Conservation (phyloP, 2,888 invertebrate genomes). For the Coleophora flavipennella region DNA sequence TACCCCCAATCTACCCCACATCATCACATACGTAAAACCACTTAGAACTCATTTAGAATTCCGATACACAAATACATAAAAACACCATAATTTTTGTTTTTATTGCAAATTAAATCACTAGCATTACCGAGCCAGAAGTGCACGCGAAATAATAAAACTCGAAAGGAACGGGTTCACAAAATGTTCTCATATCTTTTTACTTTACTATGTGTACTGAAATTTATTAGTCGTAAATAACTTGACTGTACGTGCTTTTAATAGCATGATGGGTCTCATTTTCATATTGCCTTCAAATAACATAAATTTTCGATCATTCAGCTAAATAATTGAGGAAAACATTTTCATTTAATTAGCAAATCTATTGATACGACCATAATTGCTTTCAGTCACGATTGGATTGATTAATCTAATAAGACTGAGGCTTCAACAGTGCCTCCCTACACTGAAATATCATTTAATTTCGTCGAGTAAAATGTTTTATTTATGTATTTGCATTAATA, state of each 20-base stretch:
- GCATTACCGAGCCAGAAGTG: constrained; percentile 37
- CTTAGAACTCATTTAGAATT: background rate
- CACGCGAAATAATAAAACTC: constrained; percentile 41
- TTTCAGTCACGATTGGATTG: too few relatives aligned
- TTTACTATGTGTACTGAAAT: constrained; percentile 35
- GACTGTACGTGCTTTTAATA: constrained; percentile 48
- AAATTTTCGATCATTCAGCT: constrained; percentile 14
- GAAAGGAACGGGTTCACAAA: constrained; percentile 41
- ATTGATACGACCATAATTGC: too few relatives aligned
- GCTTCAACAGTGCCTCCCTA: too few relatives aligned
- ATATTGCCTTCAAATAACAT: constrained; percentile 29
- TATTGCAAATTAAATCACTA: constrained; percentile 46
- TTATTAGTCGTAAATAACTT: constrained; percentile 55
- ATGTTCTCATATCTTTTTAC: constrained; percentile 48
- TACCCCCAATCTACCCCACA: constrained; percentile 16
- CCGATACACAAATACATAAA: background rate
- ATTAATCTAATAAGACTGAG: too few relatives aligned
- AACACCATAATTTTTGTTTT: constrained; percentile 24
- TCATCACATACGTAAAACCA: background rate
- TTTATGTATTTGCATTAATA: constrained; percentile 4
- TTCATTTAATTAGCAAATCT: too few relatives aligned
- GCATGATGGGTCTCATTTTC: constrained; percentile 43
- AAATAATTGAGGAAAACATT: too few relatives aligned
- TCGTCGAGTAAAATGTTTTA: constrained; percentile 23
- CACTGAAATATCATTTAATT: too few relatives aligned